Evolutionary conservation across 2,888 invertebrate genomes (phyloP).

Genomic region (Caenorhabditis sp.): DNA sequence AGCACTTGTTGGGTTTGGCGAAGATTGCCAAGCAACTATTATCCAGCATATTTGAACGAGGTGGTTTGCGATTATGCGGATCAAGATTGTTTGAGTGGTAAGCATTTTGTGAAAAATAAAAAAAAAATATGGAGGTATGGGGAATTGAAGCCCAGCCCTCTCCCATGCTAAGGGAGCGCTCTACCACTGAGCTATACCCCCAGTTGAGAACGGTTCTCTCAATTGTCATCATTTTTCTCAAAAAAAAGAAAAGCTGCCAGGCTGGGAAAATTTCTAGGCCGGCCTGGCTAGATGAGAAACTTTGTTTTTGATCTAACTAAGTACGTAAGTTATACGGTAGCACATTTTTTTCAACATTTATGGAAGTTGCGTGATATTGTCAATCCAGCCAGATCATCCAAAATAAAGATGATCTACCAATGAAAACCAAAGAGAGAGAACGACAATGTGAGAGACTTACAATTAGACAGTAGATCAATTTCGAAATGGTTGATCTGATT

Average conservation of each 20-base stretch:
- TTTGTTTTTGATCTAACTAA: too few relatives aligned
- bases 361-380: too few relatives aligned
- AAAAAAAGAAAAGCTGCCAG: too few relatives aligned
- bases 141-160: conserved; percentile 58
- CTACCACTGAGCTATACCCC: conserved; percentile 62
- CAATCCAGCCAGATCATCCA: too few relatives aligned
- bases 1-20: conserved; percentile 47
- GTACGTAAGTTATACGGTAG: too few relatives aligned
- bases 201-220: background rate
- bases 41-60: conserved; percentile 44
- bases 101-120: background rate
- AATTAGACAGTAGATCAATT: conserved; percentile 4
- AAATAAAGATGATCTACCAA: too few relatives aligned
- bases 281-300: too few relatives aligned
- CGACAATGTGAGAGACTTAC: conserved; percentile 7
- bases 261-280: too few relatives aligned
- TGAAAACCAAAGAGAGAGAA: conserved; percentile 7
- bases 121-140: conserved; percentile 49
- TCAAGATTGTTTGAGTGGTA: conserved; percentile 37
- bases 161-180: conserved; percentile 63
- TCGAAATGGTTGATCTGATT: too few relatives aligned
- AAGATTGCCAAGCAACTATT: conserved; percentile 42
- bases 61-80: conserved; percentile 43
- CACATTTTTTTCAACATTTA: too few relatives aligned
- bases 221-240: background rate